A percentile compares a stretch with the other conserved stretches of the same genome.
These are phyloP conservation scores for Nothocercus nigrocapillus DNA, from an alignment of 2,113 vertebrate species.

Conservation along the genomic window DNA sequence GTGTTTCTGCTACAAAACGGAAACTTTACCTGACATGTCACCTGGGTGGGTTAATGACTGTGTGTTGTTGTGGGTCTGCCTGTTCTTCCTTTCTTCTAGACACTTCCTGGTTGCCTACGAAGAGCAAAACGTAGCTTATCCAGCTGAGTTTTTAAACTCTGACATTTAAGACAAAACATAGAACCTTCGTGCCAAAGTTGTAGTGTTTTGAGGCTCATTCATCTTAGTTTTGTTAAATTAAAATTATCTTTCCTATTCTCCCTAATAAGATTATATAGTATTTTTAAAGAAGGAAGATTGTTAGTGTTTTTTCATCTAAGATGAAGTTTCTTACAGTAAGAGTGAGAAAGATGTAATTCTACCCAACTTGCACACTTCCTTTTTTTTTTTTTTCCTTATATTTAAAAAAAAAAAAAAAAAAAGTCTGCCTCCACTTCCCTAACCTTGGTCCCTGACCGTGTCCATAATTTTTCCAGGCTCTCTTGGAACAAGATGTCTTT, in stretches of 20 bases:
- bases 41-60: neutral
- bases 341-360: neutral
- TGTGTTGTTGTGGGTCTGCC: neutral
- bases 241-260: neutral
- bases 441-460: fast-evolving
- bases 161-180: too few species aligned
- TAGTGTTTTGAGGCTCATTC: neutral
- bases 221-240: neutral
- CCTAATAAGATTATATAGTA: neutral
- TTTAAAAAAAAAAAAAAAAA: neutral
- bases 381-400: neutral
- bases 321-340: neutral
- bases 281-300: neutral
- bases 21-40: neutral
- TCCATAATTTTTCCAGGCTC: slow-evolving; percentile 75
- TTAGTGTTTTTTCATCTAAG: neutral
- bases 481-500: slow-evolving; percentile 94
- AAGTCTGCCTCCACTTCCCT: neutral
- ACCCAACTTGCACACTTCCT: neutral
- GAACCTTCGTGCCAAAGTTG: neutral
- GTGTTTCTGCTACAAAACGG: neutral
- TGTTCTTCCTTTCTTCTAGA: neutral
- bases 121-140: neutral
- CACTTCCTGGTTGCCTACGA: neutral
- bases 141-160: neutral